A percentile compares a stretch with the other conserved stretches of the same genome.
Conservation (phyloP, 2,113 vertebrate species). For the Leucopsar rothschildi region DNA sequence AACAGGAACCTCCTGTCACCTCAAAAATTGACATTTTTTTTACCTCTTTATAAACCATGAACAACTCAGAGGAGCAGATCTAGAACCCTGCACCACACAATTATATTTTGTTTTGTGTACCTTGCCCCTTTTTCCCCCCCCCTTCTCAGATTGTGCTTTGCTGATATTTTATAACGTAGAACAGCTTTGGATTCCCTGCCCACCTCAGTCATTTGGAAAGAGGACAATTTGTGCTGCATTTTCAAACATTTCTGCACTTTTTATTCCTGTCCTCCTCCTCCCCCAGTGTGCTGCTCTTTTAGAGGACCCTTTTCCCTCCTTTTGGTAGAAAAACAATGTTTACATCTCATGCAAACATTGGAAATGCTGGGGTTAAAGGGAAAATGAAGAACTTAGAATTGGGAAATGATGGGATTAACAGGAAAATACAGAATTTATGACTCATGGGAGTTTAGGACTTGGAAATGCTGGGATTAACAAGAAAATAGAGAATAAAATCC, state of each 20-base stretch:
- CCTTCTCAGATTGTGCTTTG: neutral
- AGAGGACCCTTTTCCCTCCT: neutral
- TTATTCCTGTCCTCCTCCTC: neutral
- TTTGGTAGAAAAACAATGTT: neutral
- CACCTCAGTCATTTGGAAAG: neutral
- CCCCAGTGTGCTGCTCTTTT: neutral
- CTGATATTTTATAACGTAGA: neutral
- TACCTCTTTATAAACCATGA: neutral
- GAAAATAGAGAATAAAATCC: too few species aligned
- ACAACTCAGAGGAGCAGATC: neutral
- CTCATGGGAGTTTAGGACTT: neutral
- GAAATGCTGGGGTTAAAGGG: neutral
- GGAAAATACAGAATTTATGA: too few species aligned
- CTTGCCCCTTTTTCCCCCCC: neutral
- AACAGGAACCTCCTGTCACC: neutral
- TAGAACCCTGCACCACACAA: neutral
- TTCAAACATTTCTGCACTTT: neutral
- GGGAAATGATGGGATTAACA: too few species aligned
- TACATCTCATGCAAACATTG: neutral
- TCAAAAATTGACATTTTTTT: neutral
- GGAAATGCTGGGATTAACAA: neutral
- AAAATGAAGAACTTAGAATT: neutral
- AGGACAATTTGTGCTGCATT: neutral
- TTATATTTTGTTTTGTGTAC: accelerated
- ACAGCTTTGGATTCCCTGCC: neutral